These are phyloP conservation scores for Nerophis ophidion DNA, from an alignment of 2,113 vertebrate species.

Conservation along the genomic window DNA sequence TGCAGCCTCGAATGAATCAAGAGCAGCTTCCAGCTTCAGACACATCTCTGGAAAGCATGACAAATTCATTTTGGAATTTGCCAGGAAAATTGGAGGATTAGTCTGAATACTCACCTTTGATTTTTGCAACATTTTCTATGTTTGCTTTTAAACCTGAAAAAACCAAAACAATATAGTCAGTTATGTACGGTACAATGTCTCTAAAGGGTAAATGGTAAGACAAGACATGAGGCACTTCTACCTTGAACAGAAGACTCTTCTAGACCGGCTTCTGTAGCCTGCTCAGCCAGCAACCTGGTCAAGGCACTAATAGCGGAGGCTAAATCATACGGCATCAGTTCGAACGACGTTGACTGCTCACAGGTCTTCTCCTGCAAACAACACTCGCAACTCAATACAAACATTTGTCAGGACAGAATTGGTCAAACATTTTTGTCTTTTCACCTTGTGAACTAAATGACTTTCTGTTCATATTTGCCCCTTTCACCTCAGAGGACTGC, in stretches of 20 bases:
- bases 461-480: too few relatives aligned
- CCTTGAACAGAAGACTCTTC: conserved; percentile 56
- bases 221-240: conserved; percentile 68
- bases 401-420: background rate
- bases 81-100: background rate
- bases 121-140: conserved; percentile 80
- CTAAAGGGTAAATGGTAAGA: conserved; percentile 23
- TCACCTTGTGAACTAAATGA: too few relatives aligned
- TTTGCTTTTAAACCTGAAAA: conserved; percentile 79
- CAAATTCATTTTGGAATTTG: background rate
- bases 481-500: too few relatives aligned
- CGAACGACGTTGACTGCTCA: conserved; percentile 88
- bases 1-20: conserved; percentile 81
- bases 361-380: conserved; percentile 83
- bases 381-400: background rate
- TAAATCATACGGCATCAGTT: conserved; percentile 85
- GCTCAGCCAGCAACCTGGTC: conserved; percentile 76
- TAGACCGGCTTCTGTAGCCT: conserved; percentile 61
- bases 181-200: background rate
- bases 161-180: too few relatives aligned
- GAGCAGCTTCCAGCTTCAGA: conserved; percentile 81
- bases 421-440: too few relatives aligned
- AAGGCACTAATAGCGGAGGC: conserved; percentile 80
- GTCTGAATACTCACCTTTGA: conserved; percentile 81
- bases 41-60: conserved; percentile 76